Percentiles rank a stretch among this genome's conserved stretches.
Conservation (phyloP, 1,140 invertebrate species). For the Ganaspis sp. region DNA sequence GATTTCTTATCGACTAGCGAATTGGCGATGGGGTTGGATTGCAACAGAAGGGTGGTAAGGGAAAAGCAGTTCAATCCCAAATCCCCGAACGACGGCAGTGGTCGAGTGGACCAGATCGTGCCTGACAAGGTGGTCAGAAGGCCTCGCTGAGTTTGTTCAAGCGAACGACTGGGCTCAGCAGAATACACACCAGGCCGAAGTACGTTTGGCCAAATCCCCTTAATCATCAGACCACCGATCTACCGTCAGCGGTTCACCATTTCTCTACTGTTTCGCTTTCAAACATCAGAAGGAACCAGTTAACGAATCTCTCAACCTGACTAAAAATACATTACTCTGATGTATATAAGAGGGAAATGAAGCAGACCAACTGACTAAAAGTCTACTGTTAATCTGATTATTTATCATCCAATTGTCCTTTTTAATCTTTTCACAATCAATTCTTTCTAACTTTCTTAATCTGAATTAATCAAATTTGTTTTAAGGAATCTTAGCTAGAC, state of each 20-base stretch:
- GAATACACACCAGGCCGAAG: slow-evolving; percentile 47
- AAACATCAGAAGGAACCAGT: slow-evolving; percentile 33
- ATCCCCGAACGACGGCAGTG: slow-evolving; percentile 49
- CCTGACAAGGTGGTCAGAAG: slow-evolving; percentile 59
- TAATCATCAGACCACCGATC: slow-evolving; percentile 30
- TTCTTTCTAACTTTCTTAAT: too few species aligned
- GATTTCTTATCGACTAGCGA: background rate
- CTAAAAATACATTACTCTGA: background rate
- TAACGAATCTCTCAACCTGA: slow-evolving; percentile 2
- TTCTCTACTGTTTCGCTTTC: slow-evolving; percentile 30
- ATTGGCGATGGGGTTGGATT: background rate
- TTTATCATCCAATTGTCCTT: too few species aligned
- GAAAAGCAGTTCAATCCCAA: slow-evolving; percentile 44
- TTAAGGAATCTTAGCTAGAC: too few species aligned
- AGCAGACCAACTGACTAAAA: background rate
- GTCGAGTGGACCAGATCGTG: slow-evolving; percentile 51
- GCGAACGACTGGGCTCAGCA: slow-evolving; percentile 55
- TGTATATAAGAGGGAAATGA: background rate
- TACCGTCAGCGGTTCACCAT: slow-evolving; percentile 36
- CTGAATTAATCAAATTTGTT: too few species aligned
- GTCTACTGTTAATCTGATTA: too few species aligned
- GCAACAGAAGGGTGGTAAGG: slow-evolving; percentile 40
- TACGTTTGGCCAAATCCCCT: slow-evolving; percentile 33
- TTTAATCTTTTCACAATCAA: too few species aligned
- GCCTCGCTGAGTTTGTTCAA: slow-evolving; percentile 60